Base-by-base conservation (phyloP, 2,797 vertebrate species). In the Phalanger gymnotis region DNA sequence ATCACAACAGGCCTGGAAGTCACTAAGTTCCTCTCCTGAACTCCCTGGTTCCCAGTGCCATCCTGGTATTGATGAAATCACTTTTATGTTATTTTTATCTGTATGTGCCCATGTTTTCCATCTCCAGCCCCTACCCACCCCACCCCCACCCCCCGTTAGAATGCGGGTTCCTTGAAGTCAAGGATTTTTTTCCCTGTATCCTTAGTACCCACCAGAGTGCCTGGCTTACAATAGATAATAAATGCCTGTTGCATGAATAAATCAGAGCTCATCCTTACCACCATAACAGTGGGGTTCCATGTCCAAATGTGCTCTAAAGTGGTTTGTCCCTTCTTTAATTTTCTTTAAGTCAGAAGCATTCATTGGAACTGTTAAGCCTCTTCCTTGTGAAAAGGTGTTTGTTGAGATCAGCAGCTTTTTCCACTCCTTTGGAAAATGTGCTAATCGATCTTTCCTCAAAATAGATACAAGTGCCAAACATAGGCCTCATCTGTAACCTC, bases 401-500 rank as follows among this genome's bases (percentile, higher is more conserved):
- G 31, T 66, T 92, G 91, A 66, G 87, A 73, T 90, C 25, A 4
- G 0, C 89, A 96, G 57, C 93, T 96, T 90, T 92, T 95, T 57
- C 66, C 22, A 19, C 52, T 57, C 53, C 90, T 95, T 97, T 91
- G 93, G 73, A 92, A 98, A 97, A 97, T 90, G 47, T 52, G 95
- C 58, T 90, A 90, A 91, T 96, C 28, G 54, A 55, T 93, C 94
- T 90, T 73, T 93, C 91, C 40, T 97, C 91, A 56, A 97, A 94
- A 93, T 34, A 97, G 93, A 95, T 3, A 1, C 2, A 11, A 73
- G 92, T 11, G 95, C 28, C 91, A 96, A 95, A 91, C 89, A 56
- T 13, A 27, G 0, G 0, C 96, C 47, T 97, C 91, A 93, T 28
- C 73, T 51, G 73, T 87, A 28, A 47, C 54, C 87, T 58, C 51